A percentile compares a stretch with the other conserved stretches of the same genome.
phyloP scores from a whole-genome alignment of 2,888 invertebrate genomes.

The Drosophila hamatofila region DNA sequence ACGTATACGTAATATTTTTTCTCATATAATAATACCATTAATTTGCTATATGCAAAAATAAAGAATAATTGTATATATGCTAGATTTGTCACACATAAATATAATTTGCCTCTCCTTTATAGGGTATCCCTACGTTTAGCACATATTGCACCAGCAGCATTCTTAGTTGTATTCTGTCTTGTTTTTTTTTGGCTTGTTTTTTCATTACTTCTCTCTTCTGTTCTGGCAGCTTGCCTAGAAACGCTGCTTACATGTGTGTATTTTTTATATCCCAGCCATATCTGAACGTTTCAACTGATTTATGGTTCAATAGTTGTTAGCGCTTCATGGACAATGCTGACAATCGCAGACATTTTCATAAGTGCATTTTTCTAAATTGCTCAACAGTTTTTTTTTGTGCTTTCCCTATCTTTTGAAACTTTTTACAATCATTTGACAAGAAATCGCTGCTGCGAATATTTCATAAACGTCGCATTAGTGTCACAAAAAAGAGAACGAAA shows the following conservation, averaged over 20 bases:
- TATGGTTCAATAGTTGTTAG: conserved; percentile 64
- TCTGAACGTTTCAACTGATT: conserved; percentile 53
- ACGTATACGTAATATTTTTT: not conserved
- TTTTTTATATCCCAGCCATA: conserved; percentile 6
- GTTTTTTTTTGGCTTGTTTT: not conserved
- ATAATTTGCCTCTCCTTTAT: not conserved
- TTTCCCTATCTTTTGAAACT: not conserved
- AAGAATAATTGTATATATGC: not conserved
- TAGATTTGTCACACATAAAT: not conserved
- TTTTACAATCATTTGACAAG: conserved; percentile 42
- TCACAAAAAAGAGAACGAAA: conserved; percentile 48
- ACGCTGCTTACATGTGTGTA: not conserved
- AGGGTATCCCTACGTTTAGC: not conserved
- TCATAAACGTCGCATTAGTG: conserved; percentile 79
- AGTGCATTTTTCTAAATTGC: conserved; percentile 41
- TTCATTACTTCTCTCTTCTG: not conserved
- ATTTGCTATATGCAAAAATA: not conserved
- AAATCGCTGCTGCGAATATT: conserved; percentile 58
- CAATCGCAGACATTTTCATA: conserved; percentile 59
- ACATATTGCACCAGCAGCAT: not conserved
- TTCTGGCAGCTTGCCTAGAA: not conserved
- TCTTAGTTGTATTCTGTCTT: not conserved
- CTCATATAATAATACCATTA: not conserved
- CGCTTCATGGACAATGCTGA: conserved; percentile 44
- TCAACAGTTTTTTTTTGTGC: conserved; percentile 18